Evolutionary conservation across 2,113 vertebrate species (phyloP), one percentile per base, ranked within the genome.

Genomic region (Petromus typicus): DNA sequence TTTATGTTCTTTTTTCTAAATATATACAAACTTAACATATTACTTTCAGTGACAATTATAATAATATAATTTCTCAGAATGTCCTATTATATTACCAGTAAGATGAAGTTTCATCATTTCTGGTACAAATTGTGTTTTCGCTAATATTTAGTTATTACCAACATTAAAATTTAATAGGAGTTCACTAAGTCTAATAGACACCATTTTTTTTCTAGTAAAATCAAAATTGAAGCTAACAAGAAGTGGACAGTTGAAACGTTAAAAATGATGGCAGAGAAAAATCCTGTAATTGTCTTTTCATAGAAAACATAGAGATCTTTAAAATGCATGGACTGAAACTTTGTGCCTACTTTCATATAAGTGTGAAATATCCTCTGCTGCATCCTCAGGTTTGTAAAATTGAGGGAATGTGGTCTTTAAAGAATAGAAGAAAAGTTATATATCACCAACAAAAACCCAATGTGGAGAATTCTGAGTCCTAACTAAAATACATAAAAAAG

Each of bases 341-440:
- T 93, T 66, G 90, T 96, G 43, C 4, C 37, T 12, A 76, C 73
- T 94, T 78, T 92, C 59, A 85, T 61, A 30, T 64, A 64, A 25
- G 32, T 95, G 2, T 90, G 11, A 69, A 54, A 93, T 89, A 95
- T 71, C 86, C 54, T 92, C 27, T 11, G 22, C 40, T 71, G 66
- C 10, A 43, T 37, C 81, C 78, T 78, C 48, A 93, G 64, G 40
- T 54, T 85, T 66, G 27, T 90, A 80, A 85, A 94, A 94, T 59
- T 66, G 56, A 95, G 95, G 54, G 51, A 92, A 23, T 45, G 7
- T 48, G 11, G 27, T 90, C 56, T 91, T 88, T 90, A 94, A 88
- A 78, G 34, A 59, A 67, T 59, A 54, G 57, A 64, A 81, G 14
- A 64, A 86, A 86, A 66, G 27, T 86, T 91, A 45, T 11, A 5